phyloP scores from a whole-genome alignment of 2,888 invertebrate species.

The Euspilapteryx auroguttella region DNA sequence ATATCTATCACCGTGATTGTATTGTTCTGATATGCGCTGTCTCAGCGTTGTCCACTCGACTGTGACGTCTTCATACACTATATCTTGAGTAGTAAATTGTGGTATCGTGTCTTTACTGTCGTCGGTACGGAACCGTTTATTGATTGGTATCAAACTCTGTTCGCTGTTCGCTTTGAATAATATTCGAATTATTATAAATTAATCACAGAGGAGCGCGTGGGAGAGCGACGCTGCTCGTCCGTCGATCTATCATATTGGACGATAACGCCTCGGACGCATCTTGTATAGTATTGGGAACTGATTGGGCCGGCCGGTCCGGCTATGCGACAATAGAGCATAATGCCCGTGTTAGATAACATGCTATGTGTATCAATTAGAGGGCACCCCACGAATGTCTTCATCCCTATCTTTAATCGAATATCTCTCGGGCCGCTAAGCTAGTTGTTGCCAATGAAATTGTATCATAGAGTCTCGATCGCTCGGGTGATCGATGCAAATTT shows the following conservation, averaged over 20 bases:
- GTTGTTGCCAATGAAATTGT: slow-evolving; percentile 40
- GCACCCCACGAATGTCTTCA: background rate
- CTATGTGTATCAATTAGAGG: slow-evolving; percentile 2
- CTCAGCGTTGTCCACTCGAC: slow-evolving; percentile 32
- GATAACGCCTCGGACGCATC: slow-evolving; percentile 56
- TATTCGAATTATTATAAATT: slow-evolving; percentile 63
- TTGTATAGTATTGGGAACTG: slow-evolving; percentile 40
- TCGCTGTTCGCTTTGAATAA: slow-evolving; percentile 61
- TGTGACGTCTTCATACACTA: slow-evolving; percentile 53
- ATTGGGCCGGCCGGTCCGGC: slow-evolving; percentile 21
- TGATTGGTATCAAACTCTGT: slow-evolving; percentile 60
- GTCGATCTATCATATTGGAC: slow-evolving; percentile 60
- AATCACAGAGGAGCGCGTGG: too few species aligned
- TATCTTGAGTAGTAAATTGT: slow-evolving; percentile 54
- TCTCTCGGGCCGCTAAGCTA: too few species aligned
- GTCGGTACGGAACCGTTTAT: slow-evolving; percentile 60
- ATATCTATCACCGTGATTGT: slow-evolving; percentile 34
- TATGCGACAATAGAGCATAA: slow-evolving; percentile 8
- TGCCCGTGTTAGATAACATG: slow-evolving; percentile 3
- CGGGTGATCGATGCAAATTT: slow-evolving; percentile 42
- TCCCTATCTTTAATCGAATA: background rate
- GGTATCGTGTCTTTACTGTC: slow-evolving; percentile 53
- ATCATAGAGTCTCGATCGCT: slow-evolving; percentile 39
- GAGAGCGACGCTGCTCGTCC: slow-evolving; percentile 47
- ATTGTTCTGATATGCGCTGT: slow-evolving; percentile 41